A percentile compares a stretch with the other conserved stretches of the same genome.
phyloP scores from a whole-genome alignment of 2,888 invertebrate genomes.

The Noctua fimbriata region DNA sequence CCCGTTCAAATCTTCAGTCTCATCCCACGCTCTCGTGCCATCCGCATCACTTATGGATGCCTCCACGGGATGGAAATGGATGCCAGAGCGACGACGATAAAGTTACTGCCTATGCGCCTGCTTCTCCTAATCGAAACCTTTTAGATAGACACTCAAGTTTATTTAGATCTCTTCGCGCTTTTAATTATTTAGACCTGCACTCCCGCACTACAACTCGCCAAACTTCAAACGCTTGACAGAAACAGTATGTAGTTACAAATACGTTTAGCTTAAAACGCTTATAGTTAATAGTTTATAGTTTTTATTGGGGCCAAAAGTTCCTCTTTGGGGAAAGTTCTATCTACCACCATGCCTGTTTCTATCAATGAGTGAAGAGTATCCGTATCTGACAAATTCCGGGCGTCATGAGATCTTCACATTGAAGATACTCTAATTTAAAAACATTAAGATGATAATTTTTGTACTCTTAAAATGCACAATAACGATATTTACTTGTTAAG shows the following conservation, averaged over 20 bases:
- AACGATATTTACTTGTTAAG: neutral
- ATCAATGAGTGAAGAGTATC: neutral
- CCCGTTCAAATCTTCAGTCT: neutral
- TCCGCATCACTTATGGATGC: slow-evolving; percentile 38
- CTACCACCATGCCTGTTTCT: neutral
- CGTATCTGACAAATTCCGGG: neutral
- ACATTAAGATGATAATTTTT: neutral
- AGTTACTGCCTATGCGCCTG: slow-evolving; percentile 11
- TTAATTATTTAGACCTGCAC: neutral
- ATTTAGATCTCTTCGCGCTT: slow-evolving; percentile 2
- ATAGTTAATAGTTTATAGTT: neutral
- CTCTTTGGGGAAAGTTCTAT: too few species aligned
- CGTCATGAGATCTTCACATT: neutral
- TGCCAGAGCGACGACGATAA: slow-evolving; percentile 29
- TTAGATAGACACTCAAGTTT: slow-evolving; percentile 26
- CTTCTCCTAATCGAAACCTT: slow-evolving; percentile 47
- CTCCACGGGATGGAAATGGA: slow-evolving; percentile 32
- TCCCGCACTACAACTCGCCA: neutral
- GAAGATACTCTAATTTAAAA: neutral
- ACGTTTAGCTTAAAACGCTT: neutral
- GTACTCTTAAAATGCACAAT: neutral
- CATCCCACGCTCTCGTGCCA: neutral
- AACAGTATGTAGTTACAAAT: neutral
- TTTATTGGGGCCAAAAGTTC: too few species aligned
- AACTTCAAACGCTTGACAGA: neutral